phyloP scores from a whole-genome alignment of 2,113 vertebrate genomes.

The Phylloscopus trochiloides region DNA sequence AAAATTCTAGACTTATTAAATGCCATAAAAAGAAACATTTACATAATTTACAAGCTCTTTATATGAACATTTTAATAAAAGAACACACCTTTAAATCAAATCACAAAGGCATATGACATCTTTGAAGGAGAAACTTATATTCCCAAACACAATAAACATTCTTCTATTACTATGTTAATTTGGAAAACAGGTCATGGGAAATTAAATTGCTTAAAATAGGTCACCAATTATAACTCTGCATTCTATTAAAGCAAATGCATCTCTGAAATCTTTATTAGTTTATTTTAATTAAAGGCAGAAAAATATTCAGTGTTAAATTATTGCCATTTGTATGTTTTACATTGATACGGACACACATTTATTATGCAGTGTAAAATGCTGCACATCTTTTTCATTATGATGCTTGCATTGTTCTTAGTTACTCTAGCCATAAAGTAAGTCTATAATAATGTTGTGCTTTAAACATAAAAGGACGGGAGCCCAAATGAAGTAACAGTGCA shows the following conservation, averaged over 20 bases:
- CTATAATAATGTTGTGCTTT: background rate
- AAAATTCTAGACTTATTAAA: slow-evolving; percentile 56
- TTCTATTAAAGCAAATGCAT: slow-evolving; percentile 71
- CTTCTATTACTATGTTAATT: slow-evolving; percentile 73
- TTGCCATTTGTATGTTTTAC: slow-evolving; percentile 39
- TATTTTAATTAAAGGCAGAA: slow-evolving; percentile 71
- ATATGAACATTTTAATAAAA: slow-evolving; percentile 42
- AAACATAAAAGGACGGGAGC: slow-evolving; percentile 11
- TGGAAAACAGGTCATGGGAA: slow-evolving; percentile 80
- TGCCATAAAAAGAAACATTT: slow-evolving; percentile 51
- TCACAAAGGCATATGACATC: slow-evolving; percentile 58
- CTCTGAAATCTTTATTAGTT: slow-evolving; percentile 75
- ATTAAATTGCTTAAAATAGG: slow-evolving; percentile 82
- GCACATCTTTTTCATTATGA: slow-evolving; percentile 16
- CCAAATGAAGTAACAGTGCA: background rate
- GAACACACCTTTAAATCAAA: slow-evolving; percentile 56
- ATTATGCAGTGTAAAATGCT: slow-evolving; percentile 21
- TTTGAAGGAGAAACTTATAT: slow-evolving; percentile 58
- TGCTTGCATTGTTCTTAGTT: background rate
- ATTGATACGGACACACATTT: background rate
- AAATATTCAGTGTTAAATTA: slow-evolving; percentile 54
- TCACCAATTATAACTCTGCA: slow-evolving; percentile 75
- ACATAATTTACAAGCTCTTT: slow-evolving; percentile 28
- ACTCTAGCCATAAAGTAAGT: background rate
- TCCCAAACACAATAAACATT: slow-evolving; percentile 56